Evolutionary conservation across 2,113 vertebrate genomes (phyloP).

Genomic region (Malurus melanocephalus): DNA sequence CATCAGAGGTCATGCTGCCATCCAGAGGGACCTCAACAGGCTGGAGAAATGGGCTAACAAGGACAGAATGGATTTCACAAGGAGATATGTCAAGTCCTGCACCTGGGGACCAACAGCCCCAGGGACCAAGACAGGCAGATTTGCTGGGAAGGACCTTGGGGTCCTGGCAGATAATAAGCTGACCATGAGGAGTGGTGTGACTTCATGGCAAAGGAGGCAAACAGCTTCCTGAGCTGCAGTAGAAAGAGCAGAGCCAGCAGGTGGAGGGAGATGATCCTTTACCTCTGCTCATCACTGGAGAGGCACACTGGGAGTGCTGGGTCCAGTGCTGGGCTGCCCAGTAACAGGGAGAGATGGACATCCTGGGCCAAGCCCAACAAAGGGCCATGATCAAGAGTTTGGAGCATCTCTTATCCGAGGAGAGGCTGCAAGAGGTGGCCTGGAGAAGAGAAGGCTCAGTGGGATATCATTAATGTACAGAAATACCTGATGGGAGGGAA

Average conservation of each 20-base stretch:
- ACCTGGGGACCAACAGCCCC: rapidly evolving
- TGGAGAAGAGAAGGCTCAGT: neutral
- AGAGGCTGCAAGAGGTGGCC: neutral
- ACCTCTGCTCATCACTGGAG: neutral
- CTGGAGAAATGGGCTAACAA: neutral
- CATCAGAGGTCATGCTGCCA: neutral
- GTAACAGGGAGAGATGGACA: neutral
- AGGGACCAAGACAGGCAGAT: neutral
- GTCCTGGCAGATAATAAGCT: neutral
- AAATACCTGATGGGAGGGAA: neutral
- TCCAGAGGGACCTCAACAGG: neutral
- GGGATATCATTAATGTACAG: neutral
- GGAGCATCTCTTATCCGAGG: neutral
- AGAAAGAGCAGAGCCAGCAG: neutral
- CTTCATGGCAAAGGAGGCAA: neutral
- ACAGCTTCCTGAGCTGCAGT: neutral
- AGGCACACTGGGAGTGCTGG: neutral
- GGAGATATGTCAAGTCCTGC: neutral
- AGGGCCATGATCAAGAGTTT: neutral
- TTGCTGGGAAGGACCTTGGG: neutral
- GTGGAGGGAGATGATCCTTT: neutral
- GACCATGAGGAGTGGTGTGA: neutral
- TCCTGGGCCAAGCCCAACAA: neutral
- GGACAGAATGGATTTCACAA: neutral
- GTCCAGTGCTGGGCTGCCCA: neutral